phyloP scores from a whole-genome alignment of 2,113 vertebrate genomes.

The Australoheros scitulus region DNA sequence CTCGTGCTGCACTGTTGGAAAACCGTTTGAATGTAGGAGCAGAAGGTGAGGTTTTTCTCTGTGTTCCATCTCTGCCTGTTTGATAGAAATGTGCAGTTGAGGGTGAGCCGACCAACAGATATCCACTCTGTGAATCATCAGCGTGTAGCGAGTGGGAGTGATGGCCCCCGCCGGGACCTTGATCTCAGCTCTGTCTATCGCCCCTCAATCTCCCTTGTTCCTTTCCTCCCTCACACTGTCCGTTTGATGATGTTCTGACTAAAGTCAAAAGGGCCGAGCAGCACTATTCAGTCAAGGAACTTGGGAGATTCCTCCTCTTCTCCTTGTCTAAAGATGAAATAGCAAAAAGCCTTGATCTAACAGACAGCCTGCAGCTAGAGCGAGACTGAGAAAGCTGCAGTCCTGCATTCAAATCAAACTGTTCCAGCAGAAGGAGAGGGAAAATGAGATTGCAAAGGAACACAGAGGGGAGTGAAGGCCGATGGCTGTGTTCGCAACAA shows the following conservation, averaged over 20 bases:
- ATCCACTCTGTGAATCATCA: constrained; percentile 62
- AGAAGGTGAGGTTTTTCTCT: constrained; percentile 20
- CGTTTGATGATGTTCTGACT: constrained; percentile 57
- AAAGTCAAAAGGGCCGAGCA: constrained; percentile 49
- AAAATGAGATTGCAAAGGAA: constrained; percentile 55
- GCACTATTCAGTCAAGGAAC: constrained; percentile 49
- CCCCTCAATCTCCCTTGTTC: constrained; percentile 48
- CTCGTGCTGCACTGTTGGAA: constrained; percentile 10
- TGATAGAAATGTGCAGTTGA: constrained; percentile 21
- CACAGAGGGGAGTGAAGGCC: constrained; percentile 34
- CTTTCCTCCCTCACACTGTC: constrained; percentile 40
- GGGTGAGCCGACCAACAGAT: constrained; percentile 31
- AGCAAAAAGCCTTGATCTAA: constrained; percentile 61
- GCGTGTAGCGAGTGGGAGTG: constrained; percentile 56
- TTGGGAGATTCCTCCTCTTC: constrained; percentile 39
- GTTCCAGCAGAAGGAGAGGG: constrained; percentile 47
- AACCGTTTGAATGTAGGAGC: constrained; percentile 18
- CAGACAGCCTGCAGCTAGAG: constrained; percentile 51
- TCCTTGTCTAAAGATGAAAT: constrained; percentile 58
- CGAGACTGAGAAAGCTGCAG: constrained; percentile 36
- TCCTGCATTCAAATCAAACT: constrained; percentile 67
- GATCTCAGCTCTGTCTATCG: constrained; percentile 54
- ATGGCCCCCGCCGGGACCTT: constrained; percentile 54
- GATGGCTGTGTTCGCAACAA: constrained; percentile 44
- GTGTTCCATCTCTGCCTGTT: background rate